Evolutionary conservation across 2,797 vertebrate species (phyloP).

Genomic region (Muscicapa striata): DNA sequence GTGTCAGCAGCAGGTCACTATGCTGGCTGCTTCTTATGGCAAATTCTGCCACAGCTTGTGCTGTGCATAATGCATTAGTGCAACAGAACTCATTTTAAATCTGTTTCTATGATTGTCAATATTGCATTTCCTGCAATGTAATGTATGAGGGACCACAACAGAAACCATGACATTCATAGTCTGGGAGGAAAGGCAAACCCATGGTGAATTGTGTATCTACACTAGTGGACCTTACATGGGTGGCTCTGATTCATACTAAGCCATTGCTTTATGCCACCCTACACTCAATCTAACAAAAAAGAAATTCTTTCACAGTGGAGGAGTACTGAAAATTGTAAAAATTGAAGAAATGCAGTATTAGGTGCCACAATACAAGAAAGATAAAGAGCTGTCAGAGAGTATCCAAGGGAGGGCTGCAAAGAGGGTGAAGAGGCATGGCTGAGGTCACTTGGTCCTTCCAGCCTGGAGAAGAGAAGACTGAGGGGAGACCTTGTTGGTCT

Average conservation of each 20-base stretch:
- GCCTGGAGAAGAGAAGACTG: not conserved
- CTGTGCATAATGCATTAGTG: not conserved
- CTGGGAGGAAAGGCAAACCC: not conserved
- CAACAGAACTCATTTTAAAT: not conserved
- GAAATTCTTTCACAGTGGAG: not conserved
- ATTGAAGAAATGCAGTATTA: not conserved
- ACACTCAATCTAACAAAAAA: not conserved
- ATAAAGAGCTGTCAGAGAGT: not conserved
- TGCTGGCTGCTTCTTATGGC: not conserved
- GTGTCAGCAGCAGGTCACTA: not conserved
- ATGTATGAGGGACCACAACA: not conserved
- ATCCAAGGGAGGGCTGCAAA: not conserved
- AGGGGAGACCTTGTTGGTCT: not conserved
- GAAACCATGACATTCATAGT: not conserved
- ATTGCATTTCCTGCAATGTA: not conserved
- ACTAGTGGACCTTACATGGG: rapidly evolving
- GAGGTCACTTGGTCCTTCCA: not conserved
- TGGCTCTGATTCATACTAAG: not conserved
- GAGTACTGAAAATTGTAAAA: not conserved
- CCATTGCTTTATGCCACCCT: not conserved
- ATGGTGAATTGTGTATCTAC: not conserved
- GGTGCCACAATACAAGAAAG: not conserved
- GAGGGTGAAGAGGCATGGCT: not conserved
- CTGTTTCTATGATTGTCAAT: not conserved
- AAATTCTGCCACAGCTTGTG: not conserved